phyloP scores from a whole-genome alignment of 2,797 vertebrate species.

The Spinibarbus caldwelli region DNA sequence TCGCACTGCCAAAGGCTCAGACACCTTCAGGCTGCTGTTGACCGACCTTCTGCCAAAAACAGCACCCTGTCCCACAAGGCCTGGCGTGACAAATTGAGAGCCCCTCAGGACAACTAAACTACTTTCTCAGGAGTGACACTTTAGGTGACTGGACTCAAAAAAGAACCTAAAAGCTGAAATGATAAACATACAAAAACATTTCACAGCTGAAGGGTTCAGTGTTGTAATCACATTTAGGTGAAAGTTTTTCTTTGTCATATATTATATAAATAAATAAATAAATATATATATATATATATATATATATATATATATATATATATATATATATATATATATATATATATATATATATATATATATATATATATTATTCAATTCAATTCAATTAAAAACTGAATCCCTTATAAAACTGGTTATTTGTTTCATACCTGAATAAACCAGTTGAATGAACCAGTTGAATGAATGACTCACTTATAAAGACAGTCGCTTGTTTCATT shows the following conservation, averaged over 20 bases:
- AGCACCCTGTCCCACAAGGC: conserved; percentile 31
- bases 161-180: not conserved
- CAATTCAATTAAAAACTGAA: too few relatives aligned
- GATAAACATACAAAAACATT: not conserved
- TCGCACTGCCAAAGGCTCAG: conserved; percentile 7
- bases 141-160: conserved; percentile 31
- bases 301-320: too few relatives aligned
- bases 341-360: too few relatives aligned
- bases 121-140: conserved; percentile 35
- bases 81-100: conserved; percentile 31
- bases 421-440: too few relatives aligned
- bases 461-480: too few relatives aligned
- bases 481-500: too few relatives aligned
- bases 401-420: too few relatives aligned
- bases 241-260: not conserved
- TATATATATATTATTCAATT: too few relatives aligned
- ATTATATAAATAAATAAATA: not conserved
- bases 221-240: not conserved
- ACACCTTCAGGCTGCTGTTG: conserved; percentile 26
- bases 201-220: not conserved
- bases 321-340: too few relatives aligned
- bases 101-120: conserved; percentile 18
- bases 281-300: too few relatives aligned
- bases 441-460: too few relatives aligned
- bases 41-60: conserved; percentile 48